A percentile compares a stretch with the other conserved stretches of the same genome.
Conservation (phyloP, 2,113 vertebrate genomes). For the Psittacula cyanocephala region DNA sequence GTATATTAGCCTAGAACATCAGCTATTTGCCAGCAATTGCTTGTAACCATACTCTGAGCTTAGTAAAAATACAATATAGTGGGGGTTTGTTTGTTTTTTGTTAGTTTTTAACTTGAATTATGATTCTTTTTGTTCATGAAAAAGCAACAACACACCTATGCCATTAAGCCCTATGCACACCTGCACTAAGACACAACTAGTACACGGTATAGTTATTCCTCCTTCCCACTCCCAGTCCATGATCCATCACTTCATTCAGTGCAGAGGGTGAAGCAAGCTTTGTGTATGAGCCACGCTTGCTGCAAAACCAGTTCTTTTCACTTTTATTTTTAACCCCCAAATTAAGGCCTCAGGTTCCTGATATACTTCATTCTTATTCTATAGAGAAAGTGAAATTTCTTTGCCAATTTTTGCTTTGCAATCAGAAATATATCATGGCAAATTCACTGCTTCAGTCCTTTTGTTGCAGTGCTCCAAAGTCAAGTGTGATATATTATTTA, state of each 20-base stretch:
- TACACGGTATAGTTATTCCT: background rate
- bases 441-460: background rate
- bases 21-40: background rate
- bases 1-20: background rate
- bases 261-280: background rate
- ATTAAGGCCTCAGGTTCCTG: background rate
- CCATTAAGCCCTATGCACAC: background rate
- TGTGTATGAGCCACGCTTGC: background rate
- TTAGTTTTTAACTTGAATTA: background rate
- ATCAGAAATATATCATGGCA: background rate
- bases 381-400: background rate
- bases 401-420: background rate
- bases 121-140: background rate
- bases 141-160: background rate
- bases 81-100: background rate
- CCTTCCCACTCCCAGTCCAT: background rate
- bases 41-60: background rate
- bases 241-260: background rate
- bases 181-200: background rate
- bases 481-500: background rate
- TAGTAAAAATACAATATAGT: background rate
- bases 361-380: background rate
- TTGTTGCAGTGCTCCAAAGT: background rate
- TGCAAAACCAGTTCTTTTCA: background rate
- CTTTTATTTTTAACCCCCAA: fast-evolving